phyloP scores from a whole-genome alignment of 2,113 vertebrate species.

The Gallinago undulata region DNA sequence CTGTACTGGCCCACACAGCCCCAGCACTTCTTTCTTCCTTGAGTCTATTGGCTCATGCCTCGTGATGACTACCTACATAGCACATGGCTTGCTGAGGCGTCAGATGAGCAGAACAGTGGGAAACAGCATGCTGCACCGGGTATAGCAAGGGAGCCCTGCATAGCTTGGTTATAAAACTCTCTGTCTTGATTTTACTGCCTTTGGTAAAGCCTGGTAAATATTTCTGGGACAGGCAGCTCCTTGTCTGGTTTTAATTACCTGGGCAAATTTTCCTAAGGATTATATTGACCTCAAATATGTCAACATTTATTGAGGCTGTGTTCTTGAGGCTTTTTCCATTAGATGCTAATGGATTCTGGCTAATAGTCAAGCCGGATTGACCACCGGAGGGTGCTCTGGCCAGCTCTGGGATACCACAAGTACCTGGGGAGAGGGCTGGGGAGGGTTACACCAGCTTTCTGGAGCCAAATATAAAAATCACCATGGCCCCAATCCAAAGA shows the following conservation, averaged over 20 bases:
- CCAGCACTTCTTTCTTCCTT: background rate
- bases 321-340: slow-evolving; percentile 67
- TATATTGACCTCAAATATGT: slow-evolving; percentile 69
- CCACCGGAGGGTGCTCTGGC: slow-evolving; percentile 35
- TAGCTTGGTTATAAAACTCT: background rate
- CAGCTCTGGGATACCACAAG: slow-evolving; percentile 38
- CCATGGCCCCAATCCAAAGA: slow-evolving; percentile 22
- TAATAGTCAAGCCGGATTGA: slow-evolving; percentile 55
- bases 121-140: background rate
- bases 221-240: slow-evolving; percentile 45
- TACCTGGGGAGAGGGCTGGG: slow-evolving; percentile 14
- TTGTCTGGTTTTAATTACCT: slow-evolving; percentile 69
- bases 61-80: accelerated
- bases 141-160: background rate
- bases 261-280: slow-evolving; percentile 59
- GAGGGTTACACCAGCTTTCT: background rate
- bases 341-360: slow-evolving; percentile 61
- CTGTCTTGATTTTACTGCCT: slow-evolving; percentile 5
- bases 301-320: slow-evolving; percentile 43
- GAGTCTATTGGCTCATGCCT: background rate
- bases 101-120: background rate
- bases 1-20: background rate
- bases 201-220: slow-evolving; percentile 41
- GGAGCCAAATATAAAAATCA: slow-evolving; percentile 17
- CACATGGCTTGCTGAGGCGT: background rate